phyloP scores from a whole-genome alignment of 2,113 vertebrate species.

The Microtus ochrogaster region DNA sequence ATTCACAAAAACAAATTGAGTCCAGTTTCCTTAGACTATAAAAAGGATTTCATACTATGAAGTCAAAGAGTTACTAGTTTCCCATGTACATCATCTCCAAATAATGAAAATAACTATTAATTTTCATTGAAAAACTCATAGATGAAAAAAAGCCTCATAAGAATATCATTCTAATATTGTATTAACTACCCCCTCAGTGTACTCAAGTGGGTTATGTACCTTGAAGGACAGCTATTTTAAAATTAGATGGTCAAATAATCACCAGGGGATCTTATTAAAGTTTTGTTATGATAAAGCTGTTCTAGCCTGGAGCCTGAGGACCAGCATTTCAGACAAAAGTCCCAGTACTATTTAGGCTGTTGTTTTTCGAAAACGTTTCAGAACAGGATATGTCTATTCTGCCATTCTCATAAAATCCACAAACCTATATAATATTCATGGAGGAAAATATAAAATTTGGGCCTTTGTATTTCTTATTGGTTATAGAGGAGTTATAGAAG shows the following conservation, averaged over 20 bases:
- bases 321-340: not conserved
- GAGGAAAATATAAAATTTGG: not conserved
- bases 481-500: not conserved
- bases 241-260: not conserved
- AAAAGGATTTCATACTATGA: not conserved
- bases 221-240: not conserved
- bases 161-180: not conserved
- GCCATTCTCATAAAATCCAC: not conserved
- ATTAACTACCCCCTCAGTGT: not conserved
- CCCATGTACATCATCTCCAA: not conserved
- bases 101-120: not conserved
- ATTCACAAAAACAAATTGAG: not conserved
- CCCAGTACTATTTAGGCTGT: not conserved
- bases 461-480: not conserved
- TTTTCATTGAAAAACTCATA: constrained; percentile 49
- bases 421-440: not conserved
- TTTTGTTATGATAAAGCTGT: not conserved
- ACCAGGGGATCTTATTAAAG: not conserved
- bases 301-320: not conserved
- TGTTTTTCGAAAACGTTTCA: not conserved
- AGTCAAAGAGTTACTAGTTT: not conserved
- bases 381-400: not conserved
- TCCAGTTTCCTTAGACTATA: not conserved
- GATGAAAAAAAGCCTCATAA: not conserved
- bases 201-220: not conserved